Evolutionary conservation across 2,113 vertebrate species (phyloP).

Genomic region (Odocoileus virginianus): DNA sequence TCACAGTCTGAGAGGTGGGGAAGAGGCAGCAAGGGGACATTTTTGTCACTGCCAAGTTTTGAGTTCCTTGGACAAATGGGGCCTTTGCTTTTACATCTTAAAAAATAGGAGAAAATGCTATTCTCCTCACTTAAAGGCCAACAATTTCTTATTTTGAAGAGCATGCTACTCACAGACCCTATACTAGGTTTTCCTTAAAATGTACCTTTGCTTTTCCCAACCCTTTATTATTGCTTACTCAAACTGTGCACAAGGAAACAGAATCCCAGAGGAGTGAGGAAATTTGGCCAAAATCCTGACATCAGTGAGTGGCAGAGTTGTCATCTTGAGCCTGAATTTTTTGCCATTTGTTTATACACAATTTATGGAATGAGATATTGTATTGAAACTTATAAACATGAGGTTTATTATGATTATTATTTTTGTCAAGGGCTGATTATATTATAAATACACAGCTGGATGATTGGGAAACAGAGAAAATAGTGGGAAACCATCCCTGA

Average conservation of each 20-base stretch:
- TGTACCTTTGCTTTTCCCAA: not conserved
- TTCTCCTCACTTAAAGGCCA: not conserved
- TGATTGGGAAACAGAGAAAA: not conserved
- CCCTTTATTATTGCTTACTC: not conserved
- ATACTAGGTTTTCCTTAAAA: not conserved
- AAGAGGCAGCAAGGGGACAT: not conserved
- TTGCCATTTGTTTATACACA: not conserved
- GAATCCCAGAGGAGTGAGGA: not conserved
- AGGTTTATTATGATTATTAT: not conserved
- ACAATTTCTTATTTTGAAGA: not conserved
- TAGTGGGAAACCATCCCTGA: slow-evolving; percentile 3
- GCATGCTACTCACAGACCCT: not conserved
- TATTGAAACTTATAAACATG: not conserved
- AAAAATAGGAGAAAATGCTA: not conserved
- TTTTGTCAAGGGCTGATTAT: not conserved
- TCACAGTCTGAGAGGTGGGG: not conserved
- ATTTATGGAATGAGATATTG: not conserved
- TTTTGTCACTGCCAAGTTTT: not conserved
- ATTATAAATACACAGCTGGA: not conserved
- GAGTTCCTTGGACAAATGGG: not conserved
- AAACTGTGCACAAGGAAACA: not conserved
- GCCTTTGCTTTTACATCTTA: not conserved
- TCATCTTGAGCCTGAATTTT: not conserved
- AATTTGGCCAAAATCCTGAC: not conserved
- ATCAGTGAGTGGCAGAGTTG: not conserved